Evolutionary conservation across 2,888 invertebrate genomes (phyloP), one percentile per base, ranked within the genome.

Genomic region (Pelosia muscerda): DNA sequence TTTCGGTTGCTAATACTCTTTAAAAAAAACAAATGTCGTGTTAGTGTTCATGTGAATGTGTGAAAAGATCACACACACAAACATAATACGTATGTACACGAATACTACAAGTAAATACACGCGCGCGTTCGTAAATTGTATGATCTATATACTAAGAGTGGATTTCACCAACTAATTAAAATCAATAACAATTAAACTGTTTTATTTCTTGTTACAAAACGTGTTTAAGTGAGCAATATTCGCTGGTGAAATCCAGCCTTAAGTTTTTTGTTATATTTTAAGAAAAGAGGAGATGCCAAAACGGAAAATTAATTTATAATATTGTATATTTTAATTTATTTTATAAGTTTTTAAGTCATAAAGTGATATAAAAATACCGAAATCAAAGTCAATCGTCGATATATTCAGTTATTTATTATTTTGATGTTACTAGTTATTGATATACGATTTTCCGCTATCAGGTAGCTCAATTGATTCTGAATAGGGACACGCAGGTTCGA

Each of bases 271-370:
- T 42, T 26, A 49, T 59, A 59, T 26, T 26, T 61, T 59, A 38
- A 23, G 22, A 6, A 49, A 11, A n/a, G 26, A 6, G 2, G 1
- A 26, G n/a, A 61, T n/a, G 49, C 28, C 49, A 22, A 62, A 28
- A n/a, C 28, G 8, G 49, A 28, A 49, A 26, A 55, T 55, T 61
- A n/a, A 22, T 25, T 49, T 38, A 23, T 59, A 59, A 31, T 49
- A 22, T 53, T 22, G 26, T 62, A 61, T 49, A 53, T 49, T 58
- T 65, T 58, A n/a, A 53, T 53, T 58, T 49, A 60, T 65, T 65
- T 49, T 65, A 11, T 34, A 57, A 25, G 15, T 53, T 65, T 22
- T 23, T n/a, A 23, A 56, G 25, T 19, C 25, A 34, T 5, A 55
- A 59, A 56, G 28, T 22, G 19, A 19, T 25, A n/a, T 64, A 38